Base-by-base conservation (phyloP, 2,797 vertebrate genomes). In the Labroides dimidiatus region DNA sequence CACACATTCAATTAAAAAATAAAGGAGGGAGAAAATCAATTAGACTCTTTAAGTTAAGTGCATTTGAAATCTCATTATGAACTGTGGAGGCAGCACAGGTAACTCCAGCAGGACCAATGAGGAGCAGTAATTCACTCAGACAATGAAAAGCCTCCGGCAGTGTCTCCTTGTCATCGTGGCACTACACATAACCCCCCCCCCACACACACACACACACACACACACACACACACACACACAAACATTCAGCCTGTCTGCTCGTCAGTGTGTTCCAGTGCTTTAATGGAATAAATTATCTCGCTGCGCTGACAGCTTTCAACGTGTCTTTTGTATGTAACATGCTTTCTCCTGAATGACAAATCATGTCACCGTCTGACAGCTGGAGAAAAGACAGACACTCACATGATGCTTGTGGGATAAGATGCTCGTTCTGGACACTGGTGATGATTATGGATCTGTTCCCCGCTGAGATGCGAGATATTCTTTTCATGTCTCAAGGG, bases 271-370 rank as follows among this genome's bases (percentile, higher is more conserved):
- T 69, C 63, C 65, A 47, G 62, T 30, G 42, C 64, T 84, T 87
- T 90, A 86, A 86, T 91, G 60, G 85, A 91, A 86, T 85, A 84
- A 71, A 86, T 91, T 80, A 86, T 81, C 80, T 72, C 27, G 39
- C 64, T 33, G 10, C 30, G 53, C 57, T 78, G 78, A 85, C 80
- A 74, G 78, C 69, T 64, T 70, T 23, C 70, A 51, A 82, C 72
- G 56, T 74, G 75, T 55, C 49, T 75, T 62, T 69, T 56, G 70
- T 68, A 72, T 88, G 75, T 75, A 78, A 76, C 71, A 39, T 68
- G 63, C 11, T 0, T 30, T 56, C 44, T 58, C 47, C 42, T 77
- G 73, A 75, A 78, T 74, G 81, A 83, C 54, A 75, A 62, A 75
- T 79, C 49, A 64, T 36, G 37, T 77, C 75, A 48, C 60, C 27